A percentile compares a stretch with the other conserved stretches of the same genome.
Evolutionary conservation across 2,113 vertebrate genomes (phyloP).

Genomic region (Scolopax mira): DNA sequence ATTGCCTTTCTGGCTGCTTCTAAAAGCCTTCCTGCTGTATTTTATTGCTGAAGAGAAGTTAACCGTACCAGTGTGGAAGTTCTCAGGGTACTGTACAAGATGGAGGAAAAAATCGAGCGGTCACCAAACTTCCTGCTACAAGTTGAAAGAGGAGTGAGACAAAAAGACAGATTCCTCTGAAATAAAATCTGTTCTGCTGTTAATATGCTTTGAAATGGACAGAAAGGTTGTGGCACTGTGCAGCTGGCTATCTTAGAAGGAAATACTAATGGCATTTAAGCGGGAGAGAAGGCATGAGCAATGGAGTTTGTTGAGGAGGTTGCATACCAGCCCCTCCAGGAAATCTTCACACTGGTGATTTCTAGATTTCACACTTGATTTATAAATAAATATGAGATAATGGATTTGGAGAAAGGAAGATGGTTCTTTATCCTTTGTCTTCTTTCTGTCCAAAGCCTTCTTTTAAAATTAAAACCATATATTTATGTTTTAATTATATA

Average conservation of each 20-base stretch:
- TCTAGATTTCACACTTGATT: not conserved
- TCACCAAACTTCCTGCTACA: not conserved
- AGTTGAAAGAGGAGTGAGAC: not conserved
- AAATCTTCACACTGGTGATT: not conserved
- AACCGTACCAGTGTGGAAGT: not conserved
- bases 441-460: not conserved
- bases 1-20: not conserved
- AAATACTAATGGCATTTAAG: not conserved
- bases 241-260: not conserved
- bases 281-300: not conserved
- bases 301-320: not conserved
- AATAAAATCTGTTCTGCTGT: not conserved
- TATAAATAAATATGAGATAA: not conserved
- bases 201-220: not conserved
- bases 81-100: not conserved
- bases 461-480: not conserved
- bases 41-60: not conserved
- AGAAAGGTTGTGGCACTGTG: not conserved
- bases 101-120: not conserved
- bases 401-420: not conserved
- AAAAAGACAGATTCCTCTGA: not conserved
- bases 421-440: not conserved
- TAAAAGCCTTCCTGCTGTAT: not conserved
- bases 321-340: not conserved
- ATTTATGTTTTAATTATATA: not conserved